phyloP scores from a whole-genome alignment of 2,113 vertebrate genomes.

The Gobius niger region DNA sequence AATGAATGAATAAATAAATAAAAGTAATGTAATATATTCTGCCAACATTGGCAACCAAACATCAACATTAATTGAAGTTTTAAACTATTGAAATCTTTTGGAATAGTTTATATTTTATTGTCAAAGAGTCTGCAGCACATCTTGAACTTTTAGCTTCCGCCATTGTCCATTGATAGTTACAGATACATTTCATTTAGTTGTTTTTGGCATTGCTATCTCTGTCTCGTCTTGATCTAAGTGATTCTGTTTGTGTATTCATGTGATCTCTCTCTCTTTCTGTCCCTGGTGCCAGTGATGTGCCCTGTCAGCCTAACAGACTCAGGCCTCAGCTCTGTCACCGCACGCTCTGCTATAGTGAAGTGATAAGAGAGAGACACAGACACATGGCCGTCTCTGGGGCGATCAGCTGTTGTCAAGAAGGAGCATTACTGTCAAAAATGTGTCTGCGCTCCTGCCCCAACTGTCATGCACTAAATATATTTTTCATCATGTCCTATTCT shows the following conservation, averaged over 20 bases:
- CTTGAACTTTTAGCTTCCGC: neutral
- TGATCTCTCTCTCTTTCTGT: conserved; percentile 29
- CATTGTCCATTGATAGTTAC: neutral
- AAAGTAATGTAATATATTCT: neutral
- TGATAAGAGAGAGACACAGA: conserved; percentile 49
- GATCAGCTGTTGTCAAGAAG: conserved; percentile 25
- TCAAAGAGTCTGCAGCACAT: neutral
- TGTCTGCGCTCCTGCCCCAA: conserved; percentile 7
- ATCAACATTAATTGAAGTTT: neutral
- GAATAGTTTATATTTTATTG: neutral
- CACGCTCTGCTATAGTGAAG: conserved; percentile 34
- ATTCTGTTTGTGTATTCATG: conserved; percentile 23
- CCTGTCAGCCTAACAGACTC: conserved; percentile 39
- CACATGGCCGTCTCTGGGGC: conserved; percentile 29
- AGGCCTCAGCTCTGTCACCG: conserved; percentile 48
- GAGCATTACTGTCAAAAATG: conserved; percentile 28
- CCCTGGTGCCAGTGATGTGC: conserved; percentile 27
- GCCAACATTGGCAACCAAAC: neutral
- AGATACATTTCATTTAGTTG: neutral
- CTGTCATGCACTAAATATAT: conserved; percentile 25
- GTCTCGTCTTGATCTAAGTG: neutral
- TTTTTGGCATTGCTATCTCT: neutral
- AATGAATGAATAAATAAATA: no score
- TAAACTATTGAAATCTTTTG: neutral
- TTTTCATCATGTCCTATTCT: neutral